Evolutionary conservation across 2,797 vertebrate genomes (phyloP), one percentile per base, ranked within the genome.

Genomic region (Macropodus opercularis): DNA sequence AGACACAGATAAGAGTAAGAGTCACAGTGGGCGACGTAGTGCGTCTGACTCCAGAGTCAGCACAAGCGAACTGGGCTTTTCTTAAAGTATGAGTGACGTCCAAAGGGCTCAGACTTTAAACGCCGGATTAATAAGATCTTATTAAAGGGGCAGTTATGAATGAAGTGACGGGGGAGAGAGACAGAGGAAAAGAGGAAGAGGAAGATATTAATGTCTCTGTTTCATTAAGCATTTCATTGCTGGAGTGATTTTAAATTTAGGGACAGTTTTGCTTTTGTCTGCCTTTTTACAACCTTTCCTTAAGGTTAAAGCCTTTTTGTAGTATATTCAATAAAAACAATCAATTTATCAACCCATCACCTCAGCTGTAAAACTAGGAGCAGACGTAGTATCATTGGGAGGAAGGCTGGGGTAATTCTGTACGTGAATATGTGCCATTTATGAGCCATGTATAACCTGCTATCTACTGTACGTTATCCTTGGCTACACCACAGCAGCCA

Each of bases 41-140:
- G 32, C 67, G 6, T 44, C 41, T 3, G 10, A 50, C 39, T 24
- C 42, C 72, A 72, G 81, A 85, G 54, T 85, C 81, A 79, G 81
- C 75, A 56, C 24, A 61, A 78, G 40, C 43, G 24, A 69, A 69
- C 64, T 51, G 43, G 17, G 34, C 17, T 80, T 81, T 63, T 71
- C 18, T 48, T 53, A 32, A 75, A 83, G 67, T 59, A 70, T 72
- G 67, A 82, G 47, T 63, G 81, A 75, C 48, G 8, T 69, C 60
- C 56, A 68, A 51, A 42, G 56, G 34, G 49, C 51, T 26, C 35
- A 80, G 60, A 61, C 64, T 74, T 67, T 42, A 68, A 72, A 77
- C 55, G 43, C 59, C 17, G 35, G 77, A 82, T 85, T 82, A 78
- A 55, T 35, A 52, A 29, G 83, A 81, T 84, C 65, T 77, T 75